Percentiles rank a stretch among this genome's conserved stretches.
phyloP scores from a whole-genome alignment of 2,113 vertebrate species.

The Ameiurus melas region DNA sequence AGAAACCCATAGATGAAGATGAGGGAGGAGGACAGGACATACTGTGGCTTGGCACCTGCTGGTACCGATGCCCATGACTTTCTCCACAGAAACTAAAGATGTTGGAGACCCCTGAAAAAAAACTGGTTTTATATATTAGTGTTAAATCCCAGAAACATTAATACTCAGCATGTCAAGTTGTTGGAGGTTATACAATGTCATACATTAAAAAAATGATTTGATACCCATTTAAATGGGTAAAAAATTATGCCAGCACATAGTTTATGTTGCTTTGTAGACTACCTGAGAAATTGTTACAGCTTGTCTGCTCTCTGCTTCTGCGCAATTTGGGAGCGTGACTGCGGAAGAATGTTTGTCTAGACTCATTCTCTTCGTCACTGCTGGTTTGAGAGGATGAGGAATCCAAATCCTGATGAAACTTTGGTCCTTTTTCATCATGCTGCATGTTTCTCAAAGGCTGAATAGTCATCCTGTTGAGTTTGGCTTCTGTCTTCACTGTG shows the following conservation, averaged over 20 bases:
- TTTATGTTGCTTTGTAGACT: conserved; percentile 3
- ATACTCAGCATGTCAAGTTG: not conserved
- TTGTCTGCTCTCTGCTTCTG: conserved; percentile 46
- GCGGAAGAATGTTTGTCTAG: conserved; percentile 38
- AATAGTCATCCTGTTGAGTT: conserved; percentile 18
- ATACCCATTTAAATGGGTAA: not conserved
- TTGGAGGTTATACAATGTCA: not conserved
- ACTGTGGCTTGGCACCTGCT: conserved; percentile 75
- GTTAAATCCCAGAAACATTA: not conserved
- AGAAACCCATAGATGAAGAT: conserved; percentile 59
- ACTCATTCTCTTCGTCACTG: conserved; percentile 65
- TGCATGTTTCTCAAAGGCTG: conserved; percentile 42
- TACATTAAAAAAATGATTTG: not conserved
- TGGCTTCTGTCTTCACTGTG: conserved; percentile 17
- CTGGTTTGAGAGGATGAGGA: conserved; percentile 73
- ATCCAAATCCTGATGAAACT: conserved; percentile 50
- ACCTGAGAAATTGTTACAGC: conserved; percentile 75
- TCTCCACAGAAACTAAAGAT: conserved; percentile 85
- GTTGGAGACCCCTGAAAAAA: conserved; percentile 80
- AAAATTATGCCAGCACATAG: not conserved
- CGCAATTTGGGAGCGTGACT: conserved; percentile 52
- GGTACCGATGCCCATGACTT: conserved; percentile 72
- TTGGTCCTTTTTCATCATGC: conserved; percentile 54
- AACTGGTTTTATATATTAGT: conserved; percentile 55
- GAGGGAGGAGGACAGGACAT: conserved; percentile 57